phyloP scores from a whole-genome alignment of 2,113 vertebrate species.

The Podocnemis expansa region DNA sequence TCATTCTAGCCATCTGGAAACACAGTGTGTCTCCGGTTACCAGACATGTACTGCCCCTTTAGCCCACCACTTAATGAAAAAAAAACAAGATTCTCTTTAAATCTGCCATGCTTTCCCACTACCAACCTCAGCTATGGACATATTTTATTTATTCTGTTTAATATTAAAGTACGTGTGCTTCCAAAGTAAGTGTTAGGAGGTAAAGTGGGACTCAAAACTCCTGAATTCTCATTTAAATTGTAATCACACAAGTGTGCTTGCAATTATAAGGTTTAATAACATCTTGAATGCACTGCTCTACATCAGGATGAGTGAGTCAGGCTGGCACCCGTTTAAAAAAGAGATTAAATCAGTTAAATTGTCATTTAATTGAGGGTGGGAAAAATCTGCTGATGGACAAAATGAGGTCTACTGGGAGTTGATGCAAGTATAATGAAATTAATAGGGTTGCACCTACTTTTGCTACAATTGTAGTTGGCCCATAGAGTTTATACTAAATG shows the following conservation, averaged over 20 bases:
- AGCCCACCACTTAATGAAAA: background rate
- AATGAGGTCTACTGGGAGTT: background rate
- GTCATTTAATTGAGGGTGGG: background rate
- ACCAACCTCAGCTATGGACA: background rate
- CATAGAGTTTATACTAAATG: background rate
- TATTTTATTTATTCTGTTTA: constrained; percentile 25
- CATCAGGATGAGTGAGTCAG: constrained; percentile 20
- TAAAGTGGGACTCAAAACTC: constrained; percentile 4
- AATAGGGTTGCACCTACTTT: background rate
- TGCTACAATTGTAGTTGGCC: background rate
- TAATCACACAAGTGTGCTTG: constrained; percentile 1
- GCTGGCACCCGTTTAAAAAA: background rate
- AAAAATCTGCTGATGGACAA: background rate
- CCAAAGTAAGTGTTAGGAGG: constrained; percentile 15
- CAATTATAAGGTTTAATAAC: constrained; percentile 57
- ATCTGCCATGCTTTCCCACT: background rate
- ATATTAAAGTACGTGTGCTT: background rate
- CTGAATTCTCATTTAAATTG: constrained; percentile 22
- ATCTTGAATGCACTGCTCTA: constrained; percentile 30
- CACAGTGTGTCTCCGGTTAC: background rate
- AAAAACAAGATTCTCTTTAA: background rate
- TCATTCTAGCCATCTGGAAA: background rate
- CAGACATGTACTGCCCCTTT: background rate
- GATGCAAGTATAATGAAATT: constrained; percentile 8
- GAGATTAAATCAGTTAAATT: constrained; percentile 6